Evolutionary conservation across 2,797 vertebrate genomes (phyloP).

Genomic region (Choloepus didactylus): DNA sequence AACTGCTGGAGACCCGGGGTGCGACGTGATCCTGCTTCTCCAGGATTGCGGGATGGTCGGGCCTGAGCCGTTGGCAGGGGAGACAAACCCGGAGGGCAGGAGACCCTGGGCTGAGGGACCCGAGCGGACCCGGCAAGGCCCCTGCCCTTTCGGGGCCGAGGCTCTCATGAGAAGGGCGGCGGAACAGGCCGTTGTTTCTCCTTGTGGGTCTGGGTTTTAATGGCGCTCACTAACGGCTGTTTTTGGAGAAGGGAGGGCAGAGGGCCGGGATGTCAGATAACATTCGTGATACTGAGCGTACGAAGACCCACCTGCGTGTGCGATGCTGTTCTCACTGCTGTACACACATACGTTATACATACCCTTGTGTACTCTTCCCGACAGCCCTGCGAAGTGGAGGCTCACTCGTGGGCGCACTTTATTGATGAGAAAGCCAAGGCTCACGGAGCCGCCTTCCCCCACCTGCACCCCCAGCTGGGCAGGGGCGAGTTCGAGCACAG

Average conservation of each 20-base stretch:
- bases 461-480: not conserved
- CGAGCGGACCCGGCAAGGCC: rapidly evolving
- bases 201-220: not conserved
- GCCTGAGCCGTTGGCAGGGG: not conserved
- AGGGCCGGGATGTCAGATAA: rapidly evolving
- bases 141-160: rapidly evolving
- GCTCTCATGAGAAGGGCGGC: rapidly evolving
- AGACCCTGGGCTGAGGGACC: not conserved
- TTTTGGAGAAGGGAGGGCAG: rapidly evolving
- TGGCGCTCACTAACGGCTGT: not conserved
- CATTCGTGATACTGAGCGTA: rapidly evolving
- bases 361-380: rapidly evolving
- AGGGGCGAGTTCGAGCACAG: rapidly evolving
- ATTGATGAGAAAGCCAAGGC: not conserved
- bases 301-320: rapidly evolving
- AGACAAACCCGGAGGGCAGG: not conserved
- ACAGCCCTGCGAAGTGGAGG: rapidly evolving
- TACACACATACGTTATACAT: not conserved
- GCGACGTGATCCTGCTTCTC: too few relatives aligned
- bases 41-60: not conserved
- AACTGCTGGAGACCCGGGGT: not conserved
- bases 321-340: not conserved
- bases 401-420: not conserved
- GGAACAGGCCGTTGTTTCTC: rapidly evolving
- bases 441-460: too few relatives aligned